Conservation (phyloP, 2,797 vertebrate genomes). For the Geotrypetes seraphini region DNA sequence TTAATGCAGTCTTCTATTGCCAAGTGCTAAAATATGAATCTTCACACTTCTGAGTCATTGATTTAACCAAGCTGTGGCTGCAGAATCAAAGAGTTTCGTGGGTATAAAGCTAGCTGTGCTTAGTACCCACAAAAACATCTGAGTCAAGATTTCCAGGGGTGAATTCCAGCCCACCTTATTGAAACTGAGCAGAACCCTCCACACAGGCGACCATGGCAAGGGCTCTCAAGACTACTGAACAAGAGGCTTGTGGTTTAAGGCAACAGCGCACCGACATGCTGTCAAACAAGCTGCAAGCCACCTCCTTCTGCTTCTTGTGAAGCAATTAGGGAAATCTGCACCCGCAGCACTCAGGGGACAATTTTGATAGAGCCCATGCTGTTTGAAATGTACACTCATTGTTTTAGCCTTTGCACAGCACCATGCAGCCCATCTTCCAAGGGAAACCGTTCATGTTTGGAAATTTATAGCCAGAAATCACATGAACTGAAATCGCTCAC, state of each 20-base stretch:
- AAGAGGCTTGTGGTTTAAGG: constrained; percentile 6
- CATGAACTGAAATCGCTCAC: too few relatives aligned
- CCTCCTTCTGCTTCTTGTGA: constrained; percentile 10
- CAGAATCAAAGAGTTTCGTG: constrained; percentile 71
- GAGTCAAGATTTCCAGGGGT: constrained; percentile 78
- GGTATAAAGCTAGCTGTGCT: constrained; percentile 69
- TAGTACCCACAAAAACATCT: constrained; percentile 56
- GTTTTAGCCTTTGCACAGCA: too few relatives aligned
- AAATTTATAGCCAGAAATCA: too few relatives aligned
- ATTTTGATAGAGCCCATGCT: too few relatives aligned
- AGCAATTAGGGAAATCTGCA: too few relatives aligned
- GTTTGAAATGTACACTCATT: too few relatives aligned
- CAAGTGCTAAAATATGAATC: constrained; percentile 93
- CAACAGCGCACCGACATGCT: background rate
- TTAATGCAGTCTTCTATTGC: constrained; percentile 62
- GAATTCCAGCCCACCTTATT: constrained; percentile 78
- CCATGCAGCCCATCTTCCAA: too few relatives aligned
- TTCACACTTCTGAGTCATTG: constrained; percentile 94
- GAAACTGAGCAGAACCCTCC: constrained; percentile 47
- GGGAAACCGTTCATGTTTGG: too few relatives aligned
- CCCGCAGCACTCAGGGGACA: background rate
- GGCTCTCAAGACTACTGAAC: constrained; percentile 1
- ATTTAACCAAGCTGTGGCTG: constrained; percentile 83
- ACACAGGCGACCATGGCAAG: constrained; percentile 2
- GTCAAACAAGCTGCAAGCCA: constrained; percentile 16